Conservation (phyloP, 2,888 invertebrate genomes). For the Drosophila paracracens region DNA sequence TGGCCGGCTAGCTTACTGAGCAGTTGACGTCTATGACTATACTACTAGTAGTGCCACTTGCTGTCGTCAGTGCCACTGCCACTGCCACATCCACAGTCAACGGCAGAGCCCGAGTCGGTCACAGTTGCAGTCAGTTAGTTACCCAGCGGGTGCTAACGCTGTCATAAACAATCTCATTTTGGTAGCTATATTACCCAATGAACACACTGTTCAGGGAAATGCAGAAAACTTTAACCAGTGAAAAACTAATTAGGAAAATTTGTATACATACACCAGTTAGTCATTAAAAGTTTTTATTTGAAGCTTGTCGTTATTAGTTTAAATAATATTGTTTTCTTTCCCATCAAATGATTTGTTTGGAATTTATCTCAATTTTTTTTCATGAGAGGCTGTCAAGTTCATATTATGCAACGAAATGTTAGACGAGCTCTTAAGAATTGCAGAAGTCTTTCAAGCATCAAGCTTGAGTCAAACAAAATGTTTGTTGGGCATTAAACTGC, state of each 20-base stretch:
- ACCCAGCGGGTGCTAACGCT: slow-evolving; percentile 49
- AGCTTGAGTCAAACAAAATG: slow-evolving; percentile 21
- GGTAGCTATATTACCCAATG: slow-evolving; percentile 38
- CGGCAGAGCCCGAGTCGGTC: neutral
- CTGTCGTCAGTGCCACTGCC: slow-evolving; percentile 50
- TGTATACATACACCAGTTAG: neutral
- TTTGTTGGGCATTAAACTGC: slow-evolving; percentile 42
- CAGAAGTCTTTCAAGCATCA: neutral
- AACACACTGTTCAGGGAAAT: slow-evolving; percentile 14
- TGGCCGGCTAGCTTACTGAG: slow-evolving; percentile 54
- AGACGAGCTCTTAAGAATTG: neutral
- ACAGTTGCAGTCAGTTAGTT: slow-evolving; percentile 47
- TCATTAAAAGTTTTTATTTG: neutral
- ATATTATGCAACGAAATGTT: neutral
- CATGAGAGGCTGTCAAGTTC: neutral
- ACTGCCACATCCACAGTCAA: slow-evolving; percentile 11
- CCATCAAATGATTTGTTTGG: neutral
- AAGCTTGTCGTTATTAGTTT: neutral
- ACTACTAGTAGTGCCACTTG: slow-evolving; percentile 67
- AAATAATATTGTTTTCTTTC: neutral
- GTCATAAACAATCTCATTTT: slow-evolving; percentile 71
- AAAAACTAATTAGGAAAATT: neutral
- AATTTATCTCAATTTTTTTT: neutral
- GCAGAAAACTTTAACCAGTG: neutral
- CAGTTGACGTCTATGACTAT: slow-evolving; percentile 68